Evolutionary conservation across 35 echinoderm and acorn worm species (phyloP), one percentile per base, ranked within the genome.

Genomic region (Heliocidaris erythrogramma): DNA sequence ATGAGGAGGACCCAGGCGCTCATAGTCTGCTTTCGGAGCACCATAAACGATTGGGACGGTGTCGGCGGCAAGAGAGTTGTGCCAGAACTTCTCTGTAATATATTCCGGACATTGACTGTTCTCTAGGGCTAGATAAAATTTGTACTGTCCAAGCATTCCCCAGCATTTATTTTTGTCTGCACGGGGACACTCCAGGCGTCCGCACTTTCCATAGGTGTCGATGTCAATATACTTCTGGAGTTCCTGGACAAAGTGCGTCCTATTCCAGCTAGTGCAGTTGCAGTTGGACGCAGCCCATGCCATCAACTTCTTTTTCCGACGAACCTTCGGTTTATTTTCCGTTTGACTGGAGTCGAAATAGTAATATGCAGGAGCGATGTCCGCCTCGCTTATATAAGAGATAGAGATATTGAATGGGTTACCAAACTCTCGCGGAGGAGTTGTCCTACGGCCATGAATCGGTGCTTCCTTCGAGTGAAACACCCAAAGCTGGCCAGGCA

Each of bases 61-160:
- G 49, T 32, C 31, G 17, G 47, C 85, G 2, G 30, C 18, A 21
- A 97, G 93, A 21, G 96, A 48, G 61, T 94, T 94, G 5, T 92
- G 69, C 96, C 96, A 97, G 88, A 95, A 94, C 84, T 97, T 97
- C 59, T 95, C 96, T 0, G 96, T 97, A 13, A 97, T 95, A 48
- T 95, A 97, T 59, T 97, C 96, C 31, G 91, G 85, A 86, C 96
- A 97, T 31, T 94, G 87, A 24, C 84, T 95, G 88, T 97, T 97
- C 49, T 97, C 96, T 47, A 97, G 32, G 27, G 95, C 94, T 27
- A 97, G 59, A 89, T 47, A 17, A 56, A 97, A 97, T 90, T 95
- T 97, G 52, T 97, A 96, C 6, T 71, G 2, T 32, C 48, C 21
- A 47, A 52, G 59, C 48, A 48, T 49, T 10, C 47, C 24, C 21